These are phyloP conservation scores for Spialia ferax DNA, from an alignment of 2,888 invertebrate genomes.

Conservation along the genomic window DNA sequence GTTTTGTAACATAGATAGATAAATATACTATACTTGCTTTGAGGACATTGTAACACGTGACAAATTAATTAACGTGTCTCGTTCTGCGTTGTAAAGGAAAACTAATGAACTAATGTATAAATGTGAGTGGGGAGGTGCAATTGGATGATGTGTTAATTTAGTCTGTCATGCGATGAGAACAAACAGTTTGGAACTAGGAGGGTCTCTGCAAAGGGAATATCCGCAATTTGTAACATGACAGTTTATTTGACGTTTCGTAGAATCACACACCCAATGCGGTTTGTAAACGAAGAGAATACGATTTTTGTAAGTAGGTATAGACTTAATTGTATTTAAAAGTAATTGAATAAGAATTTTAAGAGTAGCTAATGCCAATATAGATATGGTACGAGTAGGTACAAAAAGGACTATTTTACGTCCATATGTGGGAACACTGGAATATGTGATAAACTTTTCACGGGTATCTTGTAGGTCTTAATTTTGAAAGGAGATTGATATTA, in stretches of 20 bases:
- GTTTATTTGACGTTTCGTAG: slow-evolving; percentile 42
- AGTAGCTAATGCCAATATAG: too few species aligned
- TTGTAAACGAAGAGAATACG: background rate
- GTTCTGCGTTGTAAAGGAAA: slow-evolving; percentile 6
- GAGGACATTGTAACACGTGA: background rate
- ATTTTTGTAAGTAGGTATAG: background rate
- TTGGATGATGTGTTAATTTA: slow-evolving; percentile 80
- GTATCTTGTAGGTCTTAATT: too few species aligned
- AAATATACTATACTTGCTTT: too few species aligned
- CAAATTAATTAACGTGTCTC: slow-evolving; percentile 28
- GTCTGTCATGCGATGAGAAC: slow-evolving; percentile 78
- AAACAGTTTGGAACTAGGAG: slow-evolving; percentile 44
- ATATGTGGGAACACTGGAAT: too few species aligned
- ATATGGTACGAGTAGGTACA: too few species aligned
- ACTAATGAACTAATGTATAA: slow-evolving; percentile 52
- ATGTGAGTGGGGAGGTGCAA: slow-evolving; percentile 54
- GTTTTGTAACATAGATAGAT: too few species aligned
- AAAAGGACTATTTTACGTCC: too few species aligned
- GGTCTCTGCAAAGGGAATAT: slow-evolving; percentile 56
- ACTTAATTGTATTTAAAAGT: too few species aligned
- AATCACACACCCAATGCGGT: slow-evolving; percentile 33
- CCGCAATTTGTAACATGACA: slow-evolving; percentile 31
- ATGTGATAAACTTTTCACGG: too few species aligned
- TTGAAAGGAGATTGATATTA: too few species aligned
- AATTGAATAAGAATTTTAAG: too few species aligned